Conservation (phyloP, 2,113 vertebrate genomes). For the Cichladusa arquata region DNA sequence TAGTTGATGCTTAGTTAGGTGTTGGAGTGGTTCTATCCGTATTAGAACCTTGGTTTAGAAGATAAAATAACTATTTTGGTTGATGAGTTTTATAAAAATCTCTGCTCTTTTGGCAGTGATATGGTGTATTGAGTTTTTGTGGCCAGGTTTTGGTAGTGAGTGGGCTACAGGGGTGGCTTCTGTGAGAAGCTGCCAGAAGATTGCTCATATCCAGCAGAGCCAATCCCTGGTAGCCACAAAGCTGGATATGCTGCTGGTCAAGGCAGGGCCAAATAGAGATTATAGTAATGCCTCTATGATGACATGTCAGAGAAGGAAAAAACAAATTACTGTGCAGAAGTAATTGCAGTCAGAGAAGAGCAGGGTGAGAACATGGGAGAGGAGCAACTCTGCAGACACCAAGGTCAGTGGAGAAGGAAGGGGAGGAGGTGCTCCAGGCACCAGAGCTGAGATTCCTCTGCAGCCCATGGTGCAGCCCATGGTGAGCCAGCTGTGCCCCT, state of each 20-base stretch:
- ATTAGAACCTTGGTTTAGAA: background rate
- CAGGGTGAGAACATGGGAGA: accelerated
- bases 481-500: background rate
- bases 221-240: background rate
- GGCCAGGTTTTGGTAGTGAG: background rate
- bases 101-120: background rate
- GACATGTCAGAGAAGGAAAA: background rate
- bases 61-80: background rate
- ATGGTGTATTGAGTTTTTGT: background rate
- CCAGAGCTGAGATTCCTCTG: background rate
- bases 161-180: too few relatives aligned
- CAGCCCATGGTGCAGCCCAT: background rate
- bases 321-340: background rate
- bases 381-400: background rate
- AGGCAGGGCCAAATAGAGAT: background rate
- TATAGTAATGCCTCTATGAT: background rate
- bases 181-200: background rate
- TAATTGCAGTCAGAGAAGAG: background rate
- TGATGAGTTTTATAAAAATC: background rate
- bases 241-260: background rate
- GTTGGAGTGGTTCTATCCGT: background rate
- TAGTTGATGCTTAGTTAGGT: background rate
- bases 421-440: background rate
- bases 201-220: background rate
- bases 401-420: background rate